Base-by-base conservation (phyloP, 2,113 vertebrate species). In the Lutjanus erythropterus region DNA sequence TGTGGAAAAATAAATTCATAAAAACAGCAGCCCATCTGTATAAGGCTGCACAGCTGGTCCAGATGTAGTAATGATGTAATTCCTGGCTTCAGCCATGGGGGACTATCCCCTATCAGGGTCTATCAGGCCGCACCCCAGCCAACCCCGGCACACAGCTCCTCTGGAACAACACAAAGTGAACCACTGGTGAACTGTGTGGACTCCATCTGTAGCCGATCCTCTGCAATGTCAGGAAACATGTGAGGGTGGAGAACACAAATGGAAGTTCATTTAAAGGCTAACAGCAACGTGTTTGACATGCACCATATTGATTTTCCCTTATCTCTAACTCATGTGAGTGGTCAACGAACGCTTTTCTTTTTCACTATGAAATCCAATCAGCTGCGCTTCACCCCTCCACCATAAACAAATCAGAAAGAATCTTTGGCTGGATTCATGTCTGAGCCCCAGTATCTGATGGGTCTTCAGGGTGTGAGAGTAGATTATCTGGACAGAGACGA, bases 21-120 rank as follows among this genome's bases (percentile, higher is more conserved):
- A 44, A 61, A 50, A 23, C 19, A 62, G 41, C 39, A 67, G 85
- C 61, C 58, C 44, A 23, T 78, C 55, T 75, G 65, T 39, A 10
- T 39, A 27, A 42, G 53, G 31, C 33, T 14, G 78, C 86, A 21
- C 86, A 94, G 88, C 68, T 91, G 65, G 78, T 88, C 86, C 93
- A 82, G 86, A 92, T 95, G 92, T 92, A 74, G 88, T 88, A 85
- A 93, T 91, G 89, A 93, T 86, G 83, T 49, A 71, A 90, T 81
- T 91, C 66, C 76, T 89, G 81, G 78, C 81, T 46, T 21, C 25
- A 74, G 86, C 66, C 47, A 79, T 29, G 87, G 93, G 92, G 94
- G 95, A 95, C 91, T 83, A 89, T 85, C 83, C 10, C 78, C 92
- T 92, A 88, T 81, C 85, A 60, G 66, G 31, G 55, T 64, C 41